Evolutionary conservation across 2,797 vertebrate genomes (phyloP).

Genomic region (Vespertilio murinus): DNA sequence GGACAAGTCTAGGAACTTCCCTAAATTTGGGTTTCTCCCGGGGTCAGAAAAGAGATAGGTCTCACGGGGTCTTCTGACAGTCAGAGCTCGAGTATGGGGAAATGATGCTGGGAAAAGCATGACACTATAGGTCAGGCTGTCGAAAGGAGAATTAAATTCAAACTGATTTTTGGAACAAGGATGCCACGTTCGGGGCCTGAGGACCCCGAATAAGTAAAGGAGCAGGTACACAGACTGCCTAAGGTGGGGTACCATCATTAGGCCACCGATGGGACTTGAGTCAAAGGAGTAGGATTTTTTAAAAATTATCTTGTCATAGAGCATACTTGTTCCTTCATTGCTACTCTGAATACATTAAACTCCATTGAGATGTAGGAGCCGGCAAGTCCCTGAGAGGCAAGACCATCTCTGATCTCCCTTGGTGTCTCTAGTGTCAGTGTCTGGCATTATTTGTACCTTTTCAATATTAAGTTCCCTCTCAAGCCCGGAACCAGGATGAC

Average conservation of each 20-base stretch:
- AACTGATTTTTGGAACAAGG: conserved; percentile 62
- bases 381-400: background rate
- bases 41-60: background rate
- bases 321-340: background rate
- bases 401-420: background rate
- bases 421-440: background rate
- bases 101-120: background rate
- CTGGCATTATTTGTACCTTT: background rate
- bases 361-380: background rate
- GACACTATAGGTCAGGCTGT: conserved; percentile 6
- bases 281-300: background rate
- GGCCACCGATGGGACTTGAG: background rate
- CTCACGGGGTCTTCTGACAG: conserved; percentile 2
- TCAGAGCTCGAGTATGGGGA: background rate
- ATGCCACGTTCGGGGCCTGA: background rate
- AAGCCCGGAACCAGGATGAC: background rate
- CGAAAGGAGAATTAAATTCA: conserved; percentile 42
- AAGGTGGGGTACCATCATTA: background rate
- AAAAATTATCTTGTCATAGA: background rate
- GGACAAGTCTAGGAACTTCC: background rate
- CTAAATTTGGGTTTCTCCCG: conserved; percentile 18
- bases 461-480: background rate
- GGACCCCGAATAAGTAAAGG: background rate
- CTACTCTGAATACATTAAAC: background rate
- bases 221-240: background rate